Evolutionary conservation across 2,888 invertebrate species (phyloP), one percentile per base, ranked within the genome.

Genomic region (Orgyia antiqua): DNA sequence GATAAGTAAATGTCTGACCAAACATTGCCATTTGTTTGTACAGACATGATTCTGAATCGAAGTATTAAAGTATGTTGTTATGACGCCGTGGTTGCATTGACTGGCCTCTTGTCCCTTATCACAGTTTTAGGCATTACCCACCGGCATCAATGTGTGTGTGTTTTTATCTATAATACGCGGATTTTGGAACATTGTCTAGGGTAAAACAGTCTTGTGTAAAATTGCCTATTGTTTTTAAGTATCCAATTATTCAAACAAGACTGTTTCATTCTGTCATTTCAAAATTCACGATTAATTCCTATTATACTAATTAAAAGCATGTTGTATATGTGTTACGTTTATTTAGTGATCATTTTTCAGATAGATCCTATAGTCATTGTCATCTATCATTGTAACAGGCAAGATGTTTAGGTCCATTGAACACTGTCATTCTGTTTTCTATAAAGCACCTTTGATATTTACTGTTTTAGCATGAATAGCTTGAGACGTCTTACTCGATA

Each of bases 251-350:
- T n/a, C n/a, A n/a, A n/a, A n/a, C n/a, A n/a, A n/a, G 36, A 11
- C 33, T 43, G 47, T 40, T 50, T 45, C 20, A 45, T 41, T 42
- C 28, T 39, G 30, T 26, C 28, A 30, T 31, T 37, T 45, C 41
- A 45, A 45, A 42, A 31, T 45, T 39, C 28, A 32, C 13, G 25
- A 33, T 46, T 45, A 29, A 33, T 39, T 26, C 42, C 35, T 48
- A 36, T 53, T 46, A 38, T 37, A 35, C 41, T 41, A 44, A 48
- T 51, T 68, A 63, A 62, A 64, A 66, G 83, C 82, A 80, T 83
- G 83, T 66, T 74, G 74, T 82, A 68, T 73, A 70, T 76, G 73
- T 79, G 74, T 74, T 71, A 71, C 68, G 68, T 29, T 26, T 39
- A 33, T 33, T 43, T 49, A 50, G 47, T 18, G 34, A 39, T 39